These are phyloP conservation scores for Enchytraeus crypticus DNA, from an alignment of 2,888 invertebrate species.

Conservation along the genomic window DNA sequence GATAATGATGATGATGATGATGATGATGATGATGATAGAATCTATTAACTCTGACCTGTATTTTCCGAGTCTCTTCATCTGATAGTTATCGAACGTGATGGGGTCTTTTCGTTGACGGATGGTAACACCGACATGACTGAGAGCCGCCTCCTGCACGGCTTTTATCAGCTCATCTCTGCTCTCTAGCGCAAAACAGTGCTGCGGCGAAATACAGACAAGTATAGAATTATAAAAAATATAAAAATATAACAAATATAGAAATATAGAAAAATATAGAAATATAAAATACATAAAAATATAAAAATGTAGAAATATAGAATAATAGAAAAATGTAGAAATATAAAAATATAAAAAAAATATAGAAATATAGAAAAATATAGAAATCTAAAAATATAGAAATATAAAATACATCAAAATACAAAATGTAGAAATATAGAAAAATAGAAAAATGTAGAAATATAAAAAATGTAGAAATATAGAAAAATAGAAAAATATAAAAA, in stretches of 20 bases:
- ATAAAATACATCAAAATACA: not conserved
- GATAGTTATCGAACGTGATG: conserved; percentile 76
- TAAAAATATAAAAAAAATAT: not conserved
- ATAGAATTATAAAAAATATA: not conserved
- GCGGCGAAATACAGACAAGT: conserved; percentile 15
- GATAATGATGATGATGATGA: too few species aligned
- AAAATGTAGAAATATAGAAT: not conserved
- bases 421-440: too few species aligned
- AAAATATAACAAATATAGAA: not conserved
- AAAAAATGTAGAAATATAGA: too few species aligned
- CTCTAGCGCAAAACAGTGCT: conserved; percentile 77
- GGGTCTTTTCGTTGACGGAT: conserved; percentile 75
- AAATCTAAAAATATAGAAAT: not conserved
- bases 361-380: too few species aligned
- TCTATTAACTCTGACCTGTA: conserved; percentile 71
- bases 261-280: not conserved
- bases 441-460: too few species aligned
- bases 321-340: not conserved
- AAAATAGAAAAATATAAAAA: not conserved
- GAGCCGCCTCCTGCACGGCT: conserved; percentile 74
- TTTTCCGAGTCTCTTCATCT: conserved; percentile 79
- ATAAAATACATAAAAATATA: not conserved
- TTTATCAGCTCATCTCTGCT: conserved; percentile 78
- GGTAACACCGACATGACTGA: conserved; percentile 68
- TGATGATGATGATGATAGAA: too few species aligned